These are phyloP conservation scores for Cotesia glomerata DNA, from an alignment of 1,140 invertebrate genomes.

Conservation along the genomic window DNA sequence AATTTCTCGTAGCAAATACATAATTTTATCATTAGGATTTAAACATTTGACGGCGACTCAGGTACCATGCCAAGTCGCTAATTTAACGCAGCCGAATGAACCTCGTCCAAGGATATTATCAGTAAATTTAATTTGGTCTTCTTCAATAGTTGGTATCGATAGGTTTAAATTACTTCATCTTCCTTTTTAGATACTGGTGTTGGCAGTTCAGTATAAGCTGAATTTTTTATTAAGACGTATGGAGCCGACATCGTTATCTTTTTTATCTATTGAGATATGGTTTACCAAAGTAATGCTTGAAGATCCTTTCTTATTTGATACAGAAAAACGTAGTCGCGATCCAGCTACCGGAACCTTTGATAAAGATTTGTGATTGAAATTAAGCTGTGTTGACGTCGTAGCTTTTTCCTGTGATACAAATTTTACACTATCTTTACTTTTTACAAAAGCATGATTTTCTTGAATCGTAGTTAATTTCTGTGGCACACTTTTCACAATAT, in stretches of 20 bases:
- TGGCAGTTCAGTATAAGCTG: not conserved
- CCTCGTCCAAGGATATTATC: not conserved
- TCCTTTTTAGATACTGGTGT: not conserved
- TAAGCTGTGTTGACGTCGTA: not conserved
- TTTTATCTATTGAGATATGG: too few species aligned
- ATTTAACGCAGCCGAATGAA: not conserved
- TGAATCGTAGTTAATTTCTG: not conserved
- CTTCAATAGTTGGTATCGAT: not conserved
- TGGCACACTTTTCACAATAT: not conserved
- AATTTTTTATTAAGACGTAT: too few species aligned
- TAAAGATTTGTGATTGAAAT: too few species aligned
- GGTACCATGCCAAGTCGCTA: not conserved
- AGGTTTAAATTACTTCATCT: not conserved
- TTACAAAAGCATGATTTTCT: not conserved
- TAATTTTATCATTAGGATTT: not conserved
- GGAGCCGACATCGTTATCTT: too few species aligned
- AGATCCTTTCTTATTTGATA: too few species aligned
- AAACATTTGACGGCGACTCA: slow-evolving; percentile 12
- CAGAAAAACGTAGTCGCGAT: too few species aligned
- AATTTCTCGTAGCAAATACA: slow-evolving; percentile 11
- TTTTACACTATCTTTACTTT: not conserved
- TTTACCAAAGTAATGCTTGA: too few species aligned
- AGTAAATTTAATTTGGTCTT: not conserved
- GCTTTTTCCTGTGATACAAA: not conserved
- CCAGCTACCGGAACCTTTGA: too few species aligned